These are phyloP conservation scores for Eurois occulta DNA, from an alignment of 2,888 invertebrate species.

Conservation along the genomic window DNA sequence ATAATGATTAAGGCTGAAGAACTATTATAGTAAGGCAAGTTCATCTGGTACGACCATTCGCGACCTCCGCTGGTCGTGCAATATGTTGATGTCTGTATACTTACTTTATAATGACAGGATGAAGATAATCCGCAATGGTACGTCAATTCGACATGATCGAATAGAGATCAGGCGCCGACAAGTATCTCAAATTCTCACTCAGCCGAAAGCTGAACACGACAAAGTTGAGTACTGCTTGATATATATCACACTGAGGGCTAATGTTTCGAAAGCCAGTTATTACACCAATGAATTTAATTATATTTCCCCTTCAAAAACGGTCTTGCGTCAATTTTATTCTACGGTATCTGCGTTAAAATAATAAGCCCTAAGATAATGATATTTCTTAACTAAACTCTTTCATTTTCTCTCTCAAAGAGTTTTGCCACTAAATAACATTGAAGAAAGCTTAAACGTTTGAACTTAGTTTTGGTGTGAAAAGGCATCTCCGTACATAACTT, in stretches of 20 bases:
- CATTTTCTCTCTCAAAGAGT: slow-evolving; percentile 26
- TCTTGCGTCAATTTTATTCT: background rate
- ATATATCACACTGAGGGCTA: background rate
- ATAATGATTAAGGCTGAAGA: background rate
- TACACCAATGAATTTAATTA: background rate
- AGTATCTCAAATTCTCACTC: slow-evolving; percentile 1
- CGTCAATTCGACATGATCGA: background rate
- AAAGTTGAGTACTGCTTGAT: background rate
- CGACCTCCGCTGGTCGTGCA: too few species aligned
- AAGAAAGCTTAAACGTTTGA: slow-evolving; percentile 51
- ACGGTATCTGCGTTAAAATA: background rate
- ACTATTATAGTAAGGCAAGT: background rate
- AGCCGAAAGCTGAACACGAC: background rate
- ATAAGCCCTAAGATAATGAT: background rate
- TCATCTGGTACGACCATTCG: background rate
- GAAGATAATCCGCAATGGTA: background rate
- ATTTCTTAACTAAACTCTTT: background rate
- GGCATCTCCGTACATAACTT: slow-evolving; percentile 36
- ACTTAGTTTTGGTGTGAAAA: slow-evolving; percentile 55
- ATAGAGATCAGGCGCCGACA: background rate
- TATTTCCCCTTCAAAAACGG: background rate
- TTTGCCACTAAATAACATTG: slow-evolving; percentile 28
- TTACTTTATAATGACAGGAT: background rate
- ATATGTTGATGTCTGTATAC: too few species aligned
- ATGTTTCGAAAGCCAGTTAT: background rate